These are phyloP conservation scores for Acarapis woodi DNA, from an alignment of 1,140 invertebrate species.

Conservation along the genomic window DNA sequence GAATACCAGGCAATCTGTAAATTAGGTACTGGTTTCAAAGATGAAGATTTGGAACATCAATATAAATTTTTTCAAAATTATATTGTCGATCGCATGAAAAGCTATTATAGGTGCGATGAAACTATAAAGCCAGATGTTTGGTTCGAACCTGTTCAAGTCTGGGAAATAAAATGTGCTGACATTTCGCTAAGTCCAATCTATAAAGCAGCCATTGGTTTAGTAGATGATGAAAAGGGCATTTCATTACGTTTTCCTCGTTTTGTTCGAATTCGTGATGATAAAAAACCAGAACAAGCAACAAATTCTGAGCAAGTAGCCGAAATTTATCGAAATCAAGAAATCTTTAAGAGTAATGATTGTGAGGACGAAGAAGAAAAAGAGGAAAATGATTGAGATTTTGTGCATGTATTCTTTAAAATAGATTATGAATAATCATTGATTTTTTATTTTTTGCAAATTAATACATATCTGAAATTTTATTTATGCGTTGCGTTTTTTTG, in stretches of 20 bases:
- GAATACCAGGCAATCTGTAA: slow-evolving; percentile 78
- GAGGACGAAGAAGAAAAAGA: too few species aligned
- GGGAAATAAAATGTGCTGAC: slow-evolving; percentile 97
- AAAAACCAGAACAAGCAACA: slow-evolving; percentile 69
- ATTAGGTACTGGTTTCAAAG: slow-evolving; percentile 88
- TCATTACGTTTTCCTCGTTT: slow-evolving; percentile 87
- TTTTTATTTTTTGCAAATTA: too few species aligned
- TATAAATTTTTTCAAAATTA: slow-evolving; percentile 42
- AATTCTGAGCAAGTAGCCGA: slow-evolving; percentile 51
- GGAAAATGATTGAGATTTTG: too few species aligned
- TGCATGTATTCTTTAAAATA: too few species aligned
- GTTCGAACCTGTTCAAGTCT: slow-evolving; percentile 68
- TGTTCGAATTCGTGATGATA: slow-evolving; percentile 70
- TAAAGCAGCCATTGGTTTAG: slow-evolving; percentile 55
- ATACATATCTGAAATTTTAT: too few species aligned
- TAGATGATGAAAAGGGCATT: slow-evolving; percentile 73
- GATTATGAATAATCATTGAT: too few species aligned
- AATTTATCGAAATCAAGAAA: slow-evolving; percentile 58
- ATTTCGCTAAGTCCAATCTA: slow-evolving; percentile 85
- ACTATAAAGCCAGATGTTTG: slow-evolving; percentile 63
- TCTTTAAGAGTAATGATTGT: slow-evolving; percentile 3
- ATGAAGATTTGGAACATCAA: slow-evolving; percentile 54
- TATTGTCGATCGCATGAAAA: slow-evolving; percentile 36
- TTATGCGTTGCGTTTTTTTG: too few species aligned
- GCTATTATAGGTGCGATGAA: slow-evolving; percentile 57